Conservation (phyloP, 2,888 invertebrate genomes). For the Ischnura elegans region DNA sequence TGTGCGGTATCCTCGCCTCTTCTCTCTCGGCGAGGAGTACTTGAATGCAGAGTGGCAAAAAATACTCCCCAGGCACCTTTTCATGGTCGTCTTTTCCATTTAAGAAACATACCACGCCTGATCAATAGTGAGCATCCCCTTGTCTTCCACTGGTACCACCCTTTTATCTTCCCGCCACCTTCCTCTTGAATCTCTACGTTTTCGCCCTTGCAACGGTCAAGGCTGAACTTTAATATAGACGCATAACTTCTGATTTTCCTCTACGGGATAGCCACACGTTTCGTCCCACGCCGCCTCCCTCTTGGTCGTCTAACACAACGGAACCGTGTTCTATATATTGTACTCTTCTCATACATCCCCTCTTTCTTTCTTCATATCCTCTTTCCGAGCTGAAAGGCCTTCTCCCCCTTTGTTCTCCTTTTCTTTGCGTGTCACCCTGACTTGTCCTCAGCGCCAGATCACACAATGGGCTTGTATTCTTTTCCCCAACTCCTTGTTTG, state of each 20-base stretch:
- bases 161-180: background rate
- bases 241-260: conserved; percentile 50
- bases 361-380: background rate
- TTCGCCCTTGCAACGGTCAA: background rate
- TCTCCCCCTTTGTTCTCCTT: background rate
- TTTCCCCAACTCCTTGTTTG: no score
- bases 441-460: no score
- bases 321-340: background rate
- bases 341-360: background rate
- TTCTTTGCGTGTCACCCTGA: background rate
- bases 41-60: background rate
- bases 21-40: background rate
- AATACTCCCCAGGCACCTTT: background rate
- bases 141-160: background rate
- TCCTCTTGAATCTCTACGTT: background rate
- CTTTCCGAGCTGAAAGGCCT: background rate
- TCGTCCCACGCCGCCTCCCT: background rate
- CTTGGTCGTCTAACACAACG: background rate
- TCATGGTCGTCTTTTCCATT: background rate
- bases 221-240: conserved; percentile 46
- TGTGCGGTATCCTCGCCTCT: no score
- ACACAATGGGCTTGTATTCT: no score
- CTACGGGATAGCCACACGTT: background rate
- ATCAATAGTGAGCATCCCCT: no score
- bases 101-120: no score